These are phyloP conservation scores for Apodemia mormo DNA, from an alignment of 2,888 invertebrate genomes.

Conservation along the genomic window DNA sequence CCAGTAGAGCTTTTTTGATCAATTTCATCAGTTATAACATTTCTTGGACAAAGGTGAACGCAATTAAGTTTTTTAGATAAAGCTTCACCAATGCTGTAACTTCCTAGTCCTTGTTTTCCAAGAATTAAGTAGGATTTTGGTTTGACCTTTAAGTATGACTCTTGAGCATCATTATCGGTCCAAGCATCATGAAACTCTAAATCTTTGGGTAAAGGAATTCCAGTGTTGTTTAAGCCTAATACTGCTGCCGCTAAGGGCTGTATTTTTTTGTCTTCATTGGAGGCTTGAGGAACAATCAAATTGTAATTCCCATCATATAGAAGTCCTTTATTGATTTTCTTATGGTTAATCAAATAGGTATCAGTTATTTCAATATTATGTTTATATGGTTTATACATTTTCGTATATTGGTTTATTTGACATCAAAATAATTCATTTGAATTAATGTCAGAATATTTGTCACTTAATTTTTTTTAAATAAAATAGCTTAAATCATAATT, in stretches of 20 bases:
- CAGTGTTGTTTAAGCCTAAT: conserved; percentile 64
- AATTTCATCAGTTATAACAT: conserved; percentile 81
- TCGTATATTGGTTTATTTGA: background rate
- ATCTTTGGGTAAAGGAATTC: conserved; percentile 48
- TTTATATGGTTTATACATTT: conserved; percentile 40
- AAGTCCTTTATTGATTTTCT: conserved; percentile 45
- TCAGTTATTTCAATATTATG: conserved; percentile 52
- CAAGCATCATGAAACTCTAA: conserved; percentile 57
- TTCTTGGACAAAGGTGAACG: conserved; percentile 80
- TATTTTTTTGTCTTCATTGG: conserved; percentile 29
- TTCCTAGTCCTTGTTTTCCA: conserved; percentile 81
- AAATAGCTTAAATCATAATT: no score
- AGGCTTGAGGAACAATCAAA: conserved; percentile 38
- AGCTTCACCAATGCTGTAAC: conserved; percentile 75
- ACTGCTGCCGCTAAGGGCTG: conserved; percentile 58
- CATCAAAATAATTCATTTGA: background rate
- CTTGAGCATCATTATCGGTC: conserved; percentile 77
- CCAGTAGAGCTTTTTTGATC: conserved; percentile 78
- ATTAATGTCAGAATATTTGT: no score
- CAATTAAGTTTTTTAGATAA: conserved; percentile 81
- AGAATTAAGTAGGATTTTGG: conserved; percentile 83
- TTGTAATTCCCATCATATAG: conserved; percentile 47
- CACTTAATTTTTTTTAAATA: no score
- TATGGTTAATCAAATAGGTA: conserved; percentile 45
- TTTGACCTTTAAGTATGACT: conserved; percentile 66